These are phyloP conservation scores for Capitella teleta DNA, from an alignment of 1,140 invertebrate species.

Conservation along the genomic window DNA sequence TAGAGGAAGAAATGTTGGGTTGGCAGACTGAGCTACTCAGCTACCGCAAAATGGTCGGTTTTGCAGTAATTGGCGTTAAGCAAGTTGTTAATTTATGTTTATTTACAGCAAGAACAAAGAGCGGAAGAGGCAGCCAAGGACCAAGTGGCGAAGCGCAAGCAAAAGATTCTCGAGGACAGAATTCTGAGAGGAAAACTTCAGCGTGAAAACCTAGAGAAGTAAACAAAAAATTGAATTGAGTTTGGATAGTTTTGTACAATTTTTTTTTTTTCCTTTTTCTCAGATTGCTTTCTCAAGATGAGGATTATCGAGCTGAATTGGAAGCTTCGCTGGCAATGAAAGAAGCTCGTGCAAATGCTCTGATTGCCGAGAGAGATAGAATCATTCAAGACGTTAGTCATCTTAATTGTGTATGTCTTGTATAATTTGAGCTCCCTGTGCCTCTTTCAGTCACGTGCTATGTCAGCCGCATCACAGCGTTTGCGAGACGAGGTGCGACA, in stretches of 20 bases:
- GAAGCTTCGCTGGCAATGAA: conserved; percentile 10
- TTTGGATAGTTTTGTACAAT: neutral
- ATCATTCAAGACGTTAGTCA: conserved; percentile 6
- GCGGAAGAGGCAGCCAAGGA: conserved; percentile 4
- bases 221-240: neutral
- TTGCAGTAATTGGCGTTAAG: neutral
- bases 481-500: conserved; percentile 6
- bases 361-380: conserved; percentile 6
- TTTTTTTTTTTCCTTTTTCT: neutral
- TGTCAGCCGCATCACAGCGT: neutral
- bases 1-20: conserved; percentile 2
- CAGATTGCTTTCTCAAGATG: conserved; percentile 7
- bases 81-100: neutral
- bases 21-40: neutral
- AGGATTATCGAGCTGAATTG: conserved; percentile 7
- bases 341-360: conserved; percentile 1
- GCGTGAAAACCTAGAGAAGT: conserved; percentile 2
- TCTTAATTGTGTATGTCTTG: neutral
- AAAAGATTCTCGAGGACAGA: neutral
- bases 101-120: conserved; percentile 6
- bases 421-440: neutral
- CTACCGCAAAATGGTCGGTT: conserved; percentile 4
- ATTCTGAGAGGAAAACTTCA: neutral
- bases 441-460: conserved; percentile 9
- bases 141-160: neutral